Base-by-base conservation (phyloP, 2,113 vertebrate species). In the Sphyrna mokarran region DNA sequence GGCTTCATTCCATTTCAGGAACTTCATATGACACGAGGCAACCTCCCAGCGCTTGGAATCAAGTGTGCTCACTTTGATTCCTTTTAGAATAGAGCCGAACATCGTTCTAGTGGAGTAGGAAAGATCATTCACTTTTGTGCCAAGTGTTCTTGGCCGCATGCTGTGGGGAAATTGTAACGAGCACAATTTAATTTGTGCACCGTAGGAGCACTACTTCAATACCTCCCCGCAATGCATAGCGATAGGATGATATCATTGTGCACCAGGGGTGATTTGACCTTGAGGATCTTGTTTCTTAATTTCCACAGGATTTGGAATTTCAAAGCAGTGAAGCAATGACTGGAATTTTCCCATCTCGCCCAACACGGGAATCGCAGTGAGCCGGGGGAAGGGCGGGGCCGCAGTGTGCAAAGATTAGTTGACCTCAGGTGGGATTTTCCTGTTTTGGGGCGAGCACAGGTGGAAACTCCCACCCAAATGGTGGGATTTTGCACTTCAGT, bases 101-200 rank as follows among this genome's bases (percentile, higher is more conserved):
- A 13, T 63, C 63, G 54, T 90, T 90, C 33, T 8, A 16, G 61
- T 14, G n/a, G 29, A n/a, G 13, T 91, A 16, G 26, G 16, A 91
- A 63, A n/a, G 58, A 33, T 61, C 29, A 61, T 91, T 63, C 87
- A 91, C 87, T 4, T 29, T 91, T 48, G n/a, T 61, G 14, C 87
- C 87, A 61, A 91, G 16, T 91, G 58, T 91, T 91, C 13, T 20
- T 37, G 18, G 80, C 80, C 37, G 7, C 37, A 83, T 18, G 18
- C 80, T 91, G 29, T 61, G 54, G 58, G 58, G 58, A 63, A 63
- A 91, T 61, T 91, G 87, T 91, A 91, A 91, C 63, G 18, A 91
- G 87, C n/a, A n/a, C 54, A 61, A 54, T 91, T 91, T 91, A 33
- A 61, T 91, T 91, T n/a, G 61, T 61, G 58, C 58, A 91, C 87